These are phyloP conservation scores for Sitodiplosis mosellana DNA, from an alignment of 1,140 invertebrate genomes.

Conservation along the genomic window DNA sequence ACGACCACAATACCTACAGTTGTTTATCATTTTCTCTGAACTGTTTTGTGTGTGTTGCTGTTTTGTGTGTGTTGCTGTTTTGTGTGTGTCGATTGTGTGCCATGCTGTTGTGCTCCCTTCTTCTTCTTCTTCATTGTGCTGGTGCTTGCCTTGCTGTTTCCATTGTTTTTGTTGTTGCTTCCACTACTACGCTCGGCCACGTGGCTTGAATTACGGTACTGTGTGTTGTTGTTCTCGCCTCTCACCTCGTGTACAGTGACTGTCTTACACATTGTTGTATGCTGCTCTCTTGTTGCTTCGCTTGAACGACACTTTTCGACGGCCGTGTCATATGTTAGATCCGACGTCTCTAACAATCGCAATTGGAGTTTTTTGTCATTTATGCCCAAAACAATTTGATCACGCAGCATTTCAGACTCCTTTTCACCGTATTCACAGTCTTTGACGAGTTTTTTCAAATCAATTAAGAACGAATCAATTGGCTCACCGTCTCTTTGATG, in stretches of 20 bases:
- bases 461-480: slow-evolving; percentile 13
- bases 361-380: slow-evolving; percentile 13
- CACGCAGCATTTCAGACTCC: slow-evolving; percentile 9
- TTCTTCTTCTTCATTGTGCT: too few species aligned
- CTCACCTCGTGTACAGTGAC: slow-evolving; percentile 4
- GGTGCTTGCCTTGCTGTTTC: too few species aligned
- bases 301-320: slow-evolving; percentile 9
- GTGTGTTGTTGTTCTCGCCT: too few species aligned
- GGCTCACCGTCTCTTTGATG: slow-evolving; percentile 12
- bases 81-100: too few species aligned
- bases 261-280: slow-evolving; percentile 2
- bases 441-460: slow-evolving; percentile 11
- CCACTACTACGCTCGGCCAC: too few species aligned
- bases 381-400: slow-evolving; percentile 12
- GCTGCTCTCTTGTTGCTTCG: slow-evolving; percentile 11
- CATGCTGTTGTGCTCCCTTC: too few species aligned
- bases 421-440: slow-evolving; percentile 9
- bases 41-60: too few species aligned
- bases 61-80: too few species aligned
- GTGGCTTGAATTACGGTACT: too few species aligned
- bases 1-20: neutral
- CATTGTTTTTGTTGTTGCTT: too few species aligned
- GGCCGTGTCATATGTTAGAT: slow-evolving; percentile 14
- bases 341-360: slow-evolving; percentile 9
- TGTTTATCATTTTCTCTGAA: too few species aligned